These are phyloP conservation scores for Theocolax elegans DNA, from an alignment of 1,140 invertebrate genomes.

Conservation along the genomic window DNA sequence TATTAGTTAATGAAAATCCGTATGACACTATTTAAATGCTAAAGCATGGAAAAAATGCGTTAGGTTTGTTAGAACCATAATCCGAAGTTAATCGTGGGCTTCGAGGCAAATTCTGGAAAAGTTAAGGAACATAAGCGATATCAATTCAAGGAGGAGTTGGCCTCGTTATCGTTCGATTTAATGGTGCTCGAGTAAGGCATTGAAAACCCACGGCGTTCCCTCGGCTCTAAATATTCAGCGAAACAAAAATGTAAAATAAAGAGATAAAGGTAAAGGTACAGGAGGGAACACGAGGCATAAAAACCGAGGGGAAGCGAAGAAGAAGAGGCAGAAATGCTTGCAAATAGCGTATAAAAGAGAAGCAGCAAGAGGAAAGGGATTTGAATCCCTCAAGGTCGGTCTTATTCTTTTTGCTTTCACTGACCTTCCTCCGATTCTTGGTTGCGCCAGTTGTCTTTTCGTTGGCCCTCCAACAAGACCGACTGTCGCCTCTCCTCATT, in stretches of 20 bases:
- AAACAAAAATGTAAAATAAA: conserved; percentile 20
- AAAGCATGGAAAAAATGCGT: too few species aligned
- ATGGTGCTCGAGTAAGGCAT: not conserved
- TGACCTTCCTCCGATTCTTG: not conserved
- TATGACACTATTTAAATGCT: too few species aligned
- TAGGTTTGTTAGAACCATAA: too few species aligned
- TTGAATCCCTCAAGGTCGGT: conserved; percentile 52
- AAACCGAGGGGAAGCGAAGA: conserved; percentile 25
- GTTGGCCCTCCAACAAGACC: not conserved
- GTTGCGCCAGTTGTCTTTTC: too few species aligned
- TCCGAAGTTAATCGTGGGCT: too few species aligned
- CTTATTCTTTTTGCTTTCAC: not conserved
- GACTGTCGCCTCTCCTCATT: conserved; percentile 3
- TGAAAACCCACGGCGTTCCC: not conserved
- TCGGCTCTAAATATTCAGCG: not conserved
- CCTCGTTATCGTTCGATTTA: too few species aligned
- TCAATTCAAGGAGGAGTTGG: too few species aligned
- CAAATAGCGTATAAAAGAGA: not conserved
- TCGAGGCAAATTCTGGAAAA: too few species aligned
- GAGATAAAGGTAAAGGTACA: not conserved
- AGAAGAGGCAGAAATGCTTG: conserved; percentile 20
- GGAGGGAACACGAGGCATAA: too few species aligned
- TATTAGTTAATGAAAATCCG: too few species aligned
- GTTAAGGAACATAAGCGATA: too few species aligned
- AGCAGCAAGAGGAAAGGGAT: conserved; percentile 14